A percentile compares a stretch with the other conserved stretches of the same genome.
phyloP scores from a whole-genome alignment of 37 sponge, comb jelly and placozoan genomes.

The Aplysina aerophoba region DNA sequence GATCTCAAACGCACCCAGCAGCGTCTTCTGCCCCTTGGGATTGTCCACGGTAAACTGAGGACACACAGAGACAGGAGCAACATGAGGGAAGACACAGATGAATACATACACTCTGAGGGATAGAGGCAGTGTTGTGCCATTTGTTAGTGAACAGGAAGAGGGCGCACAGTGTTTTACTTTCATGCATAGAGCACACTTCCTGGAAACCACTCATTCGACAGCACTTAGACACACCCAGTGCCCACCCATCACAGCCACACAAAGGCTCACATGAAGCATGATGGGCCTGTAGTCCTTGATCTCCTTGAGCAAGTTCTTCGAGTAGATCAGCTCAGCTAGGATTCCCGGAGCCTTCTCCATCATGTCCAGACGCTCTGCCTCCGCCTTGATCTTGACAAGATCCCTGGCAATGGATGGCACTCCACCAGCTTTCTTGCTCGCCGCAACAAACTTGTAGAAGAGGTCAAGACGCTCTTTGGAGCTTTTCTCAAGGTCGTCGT shows the following conservation, averaged over 20 bases:
- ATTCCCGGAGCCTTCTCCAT: slow-evolving; percentile 92
- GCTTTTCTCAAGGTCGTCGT: slow-evolving; percentile 72
- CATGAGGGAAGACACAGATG: too few species aligned
- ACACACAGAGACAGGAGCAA: neutral
- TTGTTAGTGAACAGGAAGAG: too few species aligned
- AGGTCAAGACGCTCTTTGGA: slow-evolving; percentile 75
- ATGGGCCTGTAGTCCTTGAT: slow-evolving; percentile 85
- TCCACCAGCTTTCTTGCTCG: slow-evolving; percentile 63
- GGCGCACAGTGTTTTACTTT: too few species aligned
- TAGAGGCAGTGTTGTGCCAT: too few species aligned
- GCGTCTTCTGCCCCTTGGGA: slow-evolving; percentile 88
- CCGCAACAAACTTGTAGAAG: slow-evolving; percentile 90
- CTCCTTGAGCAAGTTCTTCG: slow-evolving; percentile 77
- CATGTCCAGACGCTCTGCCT: slow-evolving; percentile 94
- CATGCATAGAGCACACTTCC: too few species aligned
- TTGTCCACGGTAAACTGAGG: slow-evolving; percentile 86
- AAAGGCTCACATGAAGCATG: slow-evolving; percentile 83
- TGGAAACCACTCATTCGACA: neutral
- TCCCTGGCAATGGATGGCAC: slow-evolving; percentile 41
- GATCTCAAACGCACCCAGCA: slow-evolving; percentile 91
- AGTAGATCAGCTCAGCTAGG: slow-evolving; percentile 91
- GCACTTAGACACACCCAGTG: too few species aligned
- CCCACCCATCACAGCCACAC: neutral
- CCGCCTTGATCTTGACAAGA: slow-evolving; percentile 74
- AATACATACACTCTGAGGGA: too few species aligned